Evolutionary conservation across 2,888 invertebrate genomes (phyloP), one percentile per base, ranked within the genome.

Genomic region (Dyspetes luteomarginatus): DNA sequence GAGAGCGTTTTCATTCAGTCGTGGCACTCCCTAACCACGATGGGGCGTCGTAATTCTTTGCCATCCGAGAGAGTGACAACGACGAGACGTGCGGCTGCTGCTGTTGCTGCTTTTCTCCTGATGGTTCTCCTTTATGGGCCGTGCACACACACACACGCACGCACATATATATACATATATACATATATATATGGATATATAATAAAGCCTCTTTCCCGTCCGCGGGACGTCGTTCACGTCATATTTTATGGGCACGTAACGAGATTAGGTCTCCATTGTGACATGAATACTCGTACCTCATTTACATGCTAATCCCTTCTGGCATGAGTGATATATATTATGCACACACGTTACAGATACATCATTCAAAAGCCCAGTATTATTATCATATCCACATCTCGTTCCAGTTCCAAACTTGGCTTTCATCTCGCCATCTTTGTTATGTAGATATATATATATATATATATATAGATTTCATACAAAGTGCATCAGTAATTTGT

Each of bases 241-340:
- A 88, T 89, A 89, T 89, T 90, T 90, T 88, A 88, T 88, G 86
- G 87, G 55, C 78, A 85, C 81, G 86, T 89, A 88, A 89, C 87
- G 86, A 89, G 89, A 90, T 90, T 89, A 89, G 86, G 86, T 83
- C 64, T 82, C 85, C 87, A 88, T 88, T 89, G 89, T 88, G 87
- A 86, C 85, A 83, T 83, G 60, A 79, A 71, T 71, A 60, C 85
- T 88, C 83, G 68, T 83, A 85, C 84, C 86, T 88, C 88, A 89
- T 90, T 90, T 89, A 87, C 89, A 90, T 90, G 89, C 88, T 90
- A 90, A 90, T 90, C 87, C 86, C 78, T 68, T n/a, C 65, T 30
- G 67, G 55, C 72, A 43, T 43, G 55, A 45, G 50, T 36, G 78
- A 69, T 43, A 22, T 24, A 28, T 22, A 52, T n/a, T 50, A 19